These are phyloP conservation scores for Neosilurus hyrtlii DNA, from an alignment of 2,797 vertebrate genomes.

Conservation along the genomic window DNA sequence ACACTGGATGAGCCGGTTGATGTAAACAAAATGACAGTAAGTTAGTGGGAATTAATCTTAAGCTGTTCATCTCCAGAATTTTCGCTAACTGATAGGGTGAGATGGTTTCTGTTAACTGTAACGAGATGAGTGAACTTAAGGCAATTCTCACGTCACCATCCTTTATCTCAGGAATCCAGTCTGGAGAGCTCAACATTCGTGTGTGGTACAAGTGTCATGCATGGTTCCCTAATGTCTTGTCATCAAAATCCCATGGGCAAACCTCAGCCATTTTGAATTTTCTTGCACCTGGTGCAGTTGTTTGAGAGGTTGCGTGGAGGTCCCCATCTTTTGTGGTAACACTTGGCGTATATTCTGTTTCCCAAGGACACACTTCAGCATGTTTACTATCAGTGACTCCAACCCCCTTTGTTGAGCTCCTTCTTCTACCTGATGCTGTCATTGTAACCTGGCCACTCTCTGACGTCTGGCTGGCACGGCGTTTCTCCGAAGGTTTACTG, in stretches of 20 bases:
- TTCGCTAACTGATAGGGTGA: neutral
- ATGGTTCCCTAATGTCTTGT: conserved; percentile 67
- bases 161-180: conserved; percentile 49
- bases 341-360: conserved; percentile 58
- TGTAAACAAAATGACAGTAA: neutral
- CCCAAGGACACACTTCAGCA: conserved; percentile 71
- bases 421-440: conserved; percentile 62
- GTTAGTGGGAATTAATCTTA: neutral
- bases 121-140: conserved; percentile 16
- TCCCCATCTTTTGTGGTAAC: conserved; percentile 51
- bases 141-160: conserved; percentile 35
- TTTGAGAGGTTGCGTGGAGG: conserved; percentile 62
- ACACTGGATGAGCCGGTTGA: neutral
- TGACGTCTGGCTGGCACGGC: conserved; percentile 71
- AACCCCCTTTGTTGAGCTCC: conserved; percentile 74
- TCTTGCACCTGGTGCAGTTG: conserved; percentile 54
- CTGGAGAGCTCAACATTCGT: conserved; percentile 45
- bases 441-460: conserved; percentile 56
- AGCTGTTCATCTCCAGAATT: neutral
- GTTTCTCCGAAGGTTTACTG: conserved; percentile 73
- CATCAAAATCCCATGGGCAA: conserved; percentile 81
- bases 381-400: conserved; percentile 68
- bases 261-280: conserved; percentile 68
- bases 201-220: conserved; percentile 68
- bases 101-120: neutral